These are phyloP conservation scores for Hypsibius dujardini DNA, from an alignment of 1,140 invertebrate species.

Conservation along the genomic window DNA sequence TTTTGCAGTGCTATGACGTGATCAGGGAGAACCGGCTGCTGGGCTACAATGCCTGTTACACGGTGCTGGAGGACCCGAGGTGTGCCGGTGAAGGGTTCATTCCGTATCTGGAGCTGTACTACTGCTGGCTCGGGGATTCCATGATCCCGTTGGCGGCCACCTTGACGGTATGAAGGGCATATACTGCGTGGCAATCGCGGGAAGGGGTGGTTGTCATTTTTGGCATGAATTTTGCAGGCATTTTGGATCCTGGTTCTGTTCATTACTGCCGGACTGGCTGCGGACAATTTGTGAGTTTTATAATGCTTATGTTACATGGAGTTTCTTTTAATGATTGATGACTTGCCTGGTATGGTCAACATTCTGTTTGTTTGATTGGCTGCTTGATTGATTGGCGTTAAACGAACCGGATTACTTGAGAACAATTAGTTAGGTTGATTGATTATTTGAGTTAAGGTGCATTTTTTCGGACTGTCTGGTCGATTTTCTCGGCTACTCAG, in stretches of 20 bases:
- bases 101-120: background rate
- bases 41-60: background rate
- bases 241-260: constrained; percentile 4
- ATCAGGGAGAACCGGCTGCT: background rate
- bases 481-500: too few relatives aligned
- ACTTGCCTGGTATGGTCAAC: too few relatives aligned
- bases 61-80: background rate
- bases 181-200: background rate
- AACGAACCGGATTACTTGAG: too few relatives aligned
- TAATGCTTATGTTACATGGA: too few relatives aligned
- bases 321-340: too few relatives aligned
- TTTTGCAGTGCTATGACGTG: constrained; percentile 1
- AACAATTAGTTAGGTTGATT: too few relatives aligned
- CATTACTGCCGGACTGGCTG: background rate
- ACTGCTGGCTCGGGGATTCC: constrained; percentile 3
- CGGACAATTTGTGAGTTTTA: constrained; percentile 5
- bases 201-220: constrained; percentile 22
- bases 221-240: constrained; percentile 24
- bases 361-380: too few relatives aligned
- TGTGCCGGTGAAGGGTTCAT: background rate
- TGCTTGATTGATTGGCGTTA: too few relatives aligned
- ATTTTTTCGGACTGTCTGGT: too few relatives aligned
- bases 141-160: background rate
- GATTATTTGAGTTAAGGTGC: constrained; percentile 22
- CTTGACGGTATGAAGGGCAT: background rate